Evolutionary conservation across 2,888 invertebrate species (phyloP).

Genomic region (Loripinus fragilis): DNA sequence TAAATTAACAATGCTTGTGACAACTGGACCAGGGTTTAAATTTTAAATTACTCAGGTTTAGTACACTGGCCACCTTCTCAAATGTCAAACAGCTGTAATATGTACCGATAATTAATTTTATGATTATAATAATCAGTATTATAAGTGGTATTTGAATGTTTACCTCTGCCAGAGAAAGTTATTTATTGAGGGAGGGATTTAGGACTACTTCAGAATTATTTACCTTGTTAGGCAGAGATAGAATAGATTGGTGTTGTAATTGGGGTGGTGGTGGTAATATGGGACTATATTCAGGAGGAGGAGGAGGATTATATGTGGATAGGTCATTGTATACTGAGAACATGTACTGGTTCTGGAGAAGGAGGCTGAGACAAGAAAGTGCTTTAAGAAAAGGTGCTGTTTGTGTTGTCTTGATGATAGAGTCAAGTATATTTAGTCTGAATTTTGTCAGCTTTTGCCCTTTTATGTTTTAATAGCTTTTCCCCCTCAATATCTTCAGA

Average conservation of each 20-base stretch:
- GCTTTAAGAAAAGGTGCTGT: background rate
- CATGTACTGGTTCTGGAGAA: constrained; percentile 10
- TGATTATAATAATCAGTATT: too few species aligned
- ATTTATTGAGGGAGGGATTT: constrained; percentile 44
- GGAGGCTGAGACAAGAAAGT: background rate
- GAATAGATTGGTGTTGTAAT: background rate
- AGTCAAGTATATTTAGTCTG: too few species aligned
- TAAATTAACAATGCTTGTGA: too few species aligned
- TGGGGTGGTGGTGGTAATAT: background rate
- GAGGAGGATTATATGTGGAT: background rate
- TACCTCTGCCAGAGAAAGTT: constrained; percentile 36
- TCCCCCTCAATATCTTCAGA: too few species aligned
- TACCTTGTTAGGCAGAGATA: constrained; percentile 36
- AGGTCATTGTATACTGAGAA: background rate
- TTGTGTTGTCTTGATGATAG: too few species aligned
- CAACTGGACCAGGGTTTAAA: too few species aligned
- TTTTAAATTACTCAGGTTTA: background rate
- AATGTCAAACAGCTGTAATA: background rate
- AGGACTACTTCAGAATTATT: constrained; percentile 42
- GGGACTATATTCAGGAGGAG: background rate
- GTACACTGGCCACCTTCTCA: background rate
- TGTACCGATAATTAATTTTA: background rate
- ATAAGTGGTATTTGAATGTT: constrained; percentile 22
- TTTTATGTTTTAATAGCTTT: too few species aligned
- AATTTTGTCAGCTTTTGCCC: too few species aligned